Conservation (phyloP, 2,113 vertebrate species). For the Pangasianodon gigas region DNA sequence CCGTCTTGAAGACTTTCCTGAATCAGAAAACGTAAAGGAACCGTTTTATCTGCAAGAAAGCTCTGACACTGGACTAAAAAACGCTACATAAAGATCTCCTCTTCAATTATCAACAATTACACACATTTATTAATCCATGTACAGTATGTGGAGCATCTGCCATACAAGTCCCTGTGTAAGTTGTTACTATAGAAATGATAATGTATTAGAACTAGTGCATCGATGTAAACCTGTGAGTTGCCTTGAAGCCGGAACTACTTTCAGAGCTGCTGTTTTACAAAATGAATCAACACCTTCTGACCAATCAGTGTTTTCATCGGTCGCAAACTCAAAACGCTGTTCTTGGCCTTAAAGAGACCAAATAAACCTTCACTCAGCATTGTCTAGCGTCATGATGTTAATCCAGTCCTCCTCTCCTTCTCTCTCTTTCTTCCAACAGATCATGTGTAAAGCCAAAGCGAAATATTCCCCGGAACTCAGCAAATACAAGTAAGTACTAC, state of each 20-base stretch:
- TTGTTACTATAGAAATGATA: not conserved
- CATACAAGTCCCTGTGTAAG: too few species aligned
- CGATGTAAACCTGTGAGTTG: not conserved
- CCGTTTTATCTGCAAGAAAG: not conserved
- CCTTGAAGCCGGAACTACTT: not conserved
- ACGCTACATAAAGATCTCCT: not conserved
- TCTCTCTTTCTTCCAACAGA: conserved; percentile 67
- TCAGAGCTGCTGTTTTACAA: not conserved
- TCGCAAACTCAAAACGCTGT: not conserved
- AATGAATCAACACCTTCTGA: not conserved
- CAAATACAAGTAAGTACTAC: conserved; percentile 90
- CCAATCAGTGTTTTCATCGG: not conserved
- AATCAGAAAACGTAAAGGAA: not conserved
- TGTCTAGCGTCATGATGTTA: not conserved
- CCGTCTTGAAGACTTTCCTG: not conserved
- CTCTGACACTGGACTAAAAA: not conserved
- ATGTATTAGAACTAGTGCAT: not conserved
- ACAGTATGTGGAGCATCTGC: not conserved
- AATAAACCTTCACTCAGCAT: not conserved
- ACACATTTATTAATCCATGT: not conserved
- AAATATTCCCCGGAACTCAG: conserved; percentile 94
- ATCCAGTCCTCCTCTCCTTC: not conserved
- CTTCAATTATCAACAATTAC: not conserved
- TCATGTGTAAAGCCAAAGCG: conserved; percentile 92
- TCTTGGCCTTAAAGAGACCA: not conserved